phyloP scores from a whole-genome alignment of 2,888 invertebrate genomes.

The Parnassius apollo region DNA sequence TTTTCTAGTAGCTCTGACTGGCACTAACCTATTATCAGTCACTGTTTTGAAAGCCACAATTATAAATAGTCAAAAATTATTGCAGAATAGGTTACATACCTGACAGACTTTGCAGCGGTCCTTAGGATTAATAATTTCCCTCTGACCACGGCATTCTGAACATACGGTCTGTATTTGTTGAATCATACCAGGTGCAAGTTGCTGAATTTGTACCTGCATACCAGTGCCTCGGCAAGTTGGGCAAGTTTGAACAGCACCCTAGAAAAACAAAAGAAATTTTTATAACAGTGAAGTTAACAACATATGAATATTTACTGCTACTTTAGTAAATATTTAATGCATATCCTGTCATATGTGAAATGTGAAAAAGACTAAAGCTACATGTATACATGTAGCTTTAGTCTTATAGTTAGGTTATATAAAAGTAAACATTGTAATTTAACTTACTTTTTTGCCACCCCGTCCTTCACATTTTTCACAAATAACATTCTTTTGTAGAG shows the following conservation, averaged over 20 bases:
- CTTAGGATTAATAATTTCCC: constrained; percentile 92
- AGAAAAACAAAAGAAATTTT: constrained; percentile 13
- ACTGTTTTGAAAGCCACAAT: no score
- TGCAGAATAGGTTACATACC: constrained; percentile 42
- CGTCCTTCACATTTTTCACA: constrained; percentile 98
- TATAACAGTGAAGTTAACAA: no score
- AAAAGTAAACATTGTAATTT: no score
- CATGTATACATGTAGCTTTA: background rate
- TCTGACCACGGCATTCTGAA: constrained; percentile 91
- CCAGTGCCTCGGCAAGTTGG: constrained; percentile 94
- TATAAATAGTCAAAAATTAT: background rate
- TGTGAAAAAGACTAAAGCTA: no score
- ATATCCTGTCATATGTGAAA: background rate
- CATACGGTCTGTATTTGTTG: constrained; percentile 97
- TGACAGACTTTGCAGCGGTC: constrained; percentile 96
- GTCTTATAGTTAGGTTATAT: background rate
- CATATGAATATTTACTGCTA: no score
- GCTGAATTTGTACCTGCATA: constrained; percentile 85
- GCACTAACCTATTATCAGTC: no score
- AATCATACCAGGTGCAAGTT: constrained; percentile 83
- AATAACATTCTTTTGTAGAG: constrained; percentile 96
- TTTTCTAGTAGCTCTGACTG: no score
- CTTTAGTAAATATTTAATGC: no score
- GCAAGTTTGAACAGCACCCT: constrained; percentile 93
- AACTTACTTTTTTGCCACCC: constrained; percentile 91